Evolutionary conservation across 1,140 invertebrate genomes (phyloP), one percentile per base, ranked within the genome.

Genomic region (Chymomyza costata): DNA sequence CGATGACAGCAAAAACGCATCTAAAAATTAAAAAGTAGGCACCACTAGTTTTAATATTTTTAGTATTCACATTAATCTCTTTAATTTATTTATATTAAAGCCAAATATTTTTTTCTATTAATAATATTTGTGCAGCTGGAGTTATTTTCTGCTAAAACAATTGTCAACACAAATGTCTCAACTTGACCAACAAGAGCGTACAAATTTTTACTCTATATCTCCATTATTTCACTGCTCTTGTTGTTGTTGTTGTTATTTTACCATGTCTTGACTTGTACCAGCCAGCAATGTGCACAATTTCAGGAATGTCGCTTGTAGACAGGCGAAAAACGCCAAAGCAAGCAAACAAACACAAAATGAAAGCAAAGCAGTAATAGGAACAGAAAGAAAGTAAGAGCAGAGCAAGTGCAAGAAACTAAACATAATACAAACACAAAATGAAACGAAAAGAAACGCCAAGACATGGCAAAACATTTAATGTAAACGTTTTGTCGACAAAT

Each of bases 401-500:
- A 34, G 13, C 8, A 34, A 34, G n/a, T 34, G 32, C 32, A 34
- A 34, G 32, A 34, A 34, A 52, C 46, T 25, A 17, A 14, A 28
- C 46, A 41, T 47, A 32, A 52, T 45, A 58, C 39, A 59, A 51
- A 52, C 34, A 38, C 13, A 18, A 32, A 31, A 14, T 8, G 25
- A 41, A 55, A 38, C 31, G 32, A 38, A 37, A 48, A 31, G 57
- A 61, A 31, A 46, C 51, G 56, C 73, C 66, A 65, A 64, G 71
- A 71, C 69, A 64, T 63, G 67, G 59, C 73, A 65, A 71, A 80
- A 80, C 64, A 80, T 80, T 80, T 80, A 80, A 80, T 80, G 73
- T 80, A 80, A 80, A 80, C 73, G 73, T 80, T 80, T 80, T 73
- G 73, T 80, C 73, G 73, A 68, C 73, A 80, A 80, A 80, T 80